A percentile compares a stretch with the other conserved stretches of the same genome.
Conservation (phyloP, 2,888 invertebrate species). For the Pristionchus arcanus region DNA sequence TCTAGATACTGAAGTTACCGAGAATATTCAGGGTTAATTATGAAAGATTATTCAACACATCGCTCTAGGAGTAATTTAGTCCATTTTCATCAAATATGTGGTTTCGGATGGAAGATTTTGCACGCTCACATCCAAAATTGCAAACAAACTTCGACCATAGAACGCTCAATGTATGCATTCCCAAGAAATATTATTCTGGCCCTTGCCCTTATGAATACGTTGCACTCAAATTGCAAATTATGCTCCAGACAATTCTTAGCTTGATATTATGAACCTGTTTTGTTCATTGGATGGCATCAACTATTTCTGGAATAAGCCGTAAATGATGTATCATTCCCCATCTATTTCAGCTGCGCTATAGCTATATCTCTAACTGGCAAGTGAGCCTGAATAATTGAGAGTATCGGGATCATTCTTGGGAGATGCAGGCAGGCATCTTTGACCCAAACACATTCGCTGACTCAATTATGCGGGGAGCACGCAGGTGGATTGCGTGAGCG, state of each 20-base stretch:
- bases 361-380: too few species aligned
- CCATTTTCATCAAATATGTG: too few species aligned
- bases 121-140: neutral
- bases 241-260: neutral
- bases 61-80: too few species aligned
- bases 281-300: neutral
- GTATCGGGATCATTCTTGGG: too few species aligned
- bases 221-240: neutral
- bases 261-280: neutral
- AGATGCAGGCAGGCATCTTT: neutral
- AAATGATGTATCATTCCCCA: neutral
- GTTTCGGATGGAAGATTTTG: too few species aligned
- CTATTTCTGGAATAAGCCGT: neutral
- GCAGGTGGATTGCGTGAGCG: neutral
- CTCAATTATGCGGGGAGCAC: neutral
- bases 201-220: neutral
- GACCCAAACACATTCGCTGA: neutral
- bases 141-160: neutral
- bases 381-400: too few species aligned
- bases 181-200: neutral
- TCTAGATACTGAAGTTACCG: too few species aligned
- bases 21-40: too few species aligned
- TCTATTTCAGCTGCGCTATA: too few species aligned
- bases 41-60: neutral
- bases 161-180: neutral